A percentile compares a stretch with the other conserved stretches of the same genome.
These are phyloP conservation scores for Spisula solida DNA, from an alignment of 2,888 invertebrate genomes.

Conservation along the genomic window DNA sequence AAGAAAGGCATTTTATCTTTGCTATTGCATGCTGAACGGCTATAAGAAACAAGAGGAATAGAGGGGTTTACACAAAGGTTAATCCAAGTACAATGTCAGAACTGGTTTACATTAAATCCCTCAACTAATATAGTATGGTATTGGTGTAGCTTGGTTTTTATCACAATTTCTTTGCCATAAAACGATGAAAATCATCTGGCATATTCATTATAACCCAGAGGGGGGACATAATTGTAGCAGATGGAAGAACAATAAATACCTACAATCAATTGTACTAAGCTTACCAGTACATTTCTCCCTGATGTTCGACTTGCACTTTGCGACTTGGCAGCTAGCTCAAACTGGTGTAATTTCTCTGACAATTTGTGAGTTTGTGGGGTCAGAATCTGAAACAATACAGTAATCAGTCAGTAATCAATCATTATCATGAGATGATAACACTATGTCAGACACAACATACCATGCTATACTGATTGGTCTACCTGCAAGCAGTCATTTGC, in stretches of 20 bases:
- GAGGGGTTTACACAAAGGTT: no score
- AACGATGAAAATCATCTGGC: neutral
- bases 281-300: slow-evolving; percentile 38
- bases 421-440: neutral
- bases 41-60: no score
- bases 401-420: neutral
- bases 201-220: neutral
- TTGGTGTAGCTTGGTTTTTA: no score
- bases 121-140: neutral
- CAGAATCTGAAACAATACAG: slow-evolving; percentile 42
- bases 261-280: neutral
- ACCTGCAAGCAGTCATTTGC: neutral
- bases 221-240: slow-evolving; percentile 5
- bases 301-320: slow-evolving; percentile 52
- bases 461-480: neutral
- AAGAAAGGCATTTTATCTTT: no score
- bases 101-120: neutral
- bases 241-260: slow-evolving; percentile 13
- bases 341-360: slow-evolving; percentile 63
- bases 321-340: slow-evolving; percentile 56
- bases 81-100: no score
- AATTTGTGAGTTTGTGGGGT: slow-evolving; percentile 58
- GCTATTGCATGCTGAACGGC: no score
- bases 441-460: neutral
- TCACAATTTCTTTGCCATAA: neutral